A percentile compares a stretch with the other conserved stretches of the same genome.
Evolutionary conservation across 2,113 vertebrate genomes (phyloP).

Genomic region (Mastomys natalensis): DNA sequence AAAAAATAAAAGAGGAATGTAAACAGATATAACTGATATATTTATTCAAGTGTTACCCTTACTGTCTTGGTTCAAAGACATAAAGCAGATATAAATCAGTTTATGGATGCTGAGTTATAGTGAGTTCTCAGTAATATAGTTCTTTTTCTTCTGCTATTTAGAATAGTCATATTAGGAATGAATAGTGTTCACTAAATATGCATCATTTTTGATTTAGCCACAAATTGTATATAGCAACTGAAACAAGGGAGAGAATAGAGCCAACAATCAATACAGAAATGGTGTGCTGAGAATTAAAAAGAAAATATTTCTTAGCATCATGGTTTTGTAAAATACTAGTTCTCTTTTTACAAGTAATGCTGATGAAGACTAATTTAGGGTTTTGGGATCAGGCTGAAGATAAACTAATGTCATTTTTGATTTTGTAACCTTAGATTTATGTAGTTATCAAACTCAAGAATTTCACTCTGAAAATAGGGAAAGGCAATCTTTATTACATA

Average conservation of each 20-base stretch:
- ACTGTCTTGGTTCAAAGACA: background rate
- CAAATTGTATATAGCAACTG: background rate
- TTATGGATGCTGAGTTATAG: background rate
- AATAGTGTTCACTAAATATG: background rate
- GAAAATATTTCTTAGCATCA: background rate
- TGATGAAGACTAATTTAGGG: background rate
- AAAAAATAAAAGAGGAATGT: background rate
- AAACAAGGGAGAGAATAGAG: background rate
- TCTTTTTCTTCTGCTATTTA: background rate
- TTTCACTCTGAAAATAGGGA: background rate
- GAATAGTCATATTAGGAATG: background rate
- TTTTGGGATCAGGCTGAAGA: background rate
- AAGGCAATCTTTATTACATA: background rate
- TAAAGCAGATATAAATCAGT: background rate
- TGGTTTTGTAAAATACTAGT: background rate
- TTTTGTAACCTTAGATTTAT: background rate
- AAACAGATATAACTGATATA: slow-evolving; percentile 4
- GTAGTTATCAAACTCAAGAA: background rate
- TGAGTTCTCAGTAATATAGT: background rate
- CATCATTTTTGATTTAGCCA: background rate
- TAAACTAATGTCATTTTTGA: background rate
- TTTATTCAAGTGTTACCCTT: background rate
- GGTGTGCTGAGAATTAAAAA: background rate
- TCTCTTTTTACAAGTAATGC: background rate
- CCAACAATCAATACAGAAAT: background rate